Percentiles rank a stretch among this genome's conserved stretches.
phyloP scores from a whole-genome alignment of 2,113 vertebrate species.

The Cnemophilus loriae region DNA sequence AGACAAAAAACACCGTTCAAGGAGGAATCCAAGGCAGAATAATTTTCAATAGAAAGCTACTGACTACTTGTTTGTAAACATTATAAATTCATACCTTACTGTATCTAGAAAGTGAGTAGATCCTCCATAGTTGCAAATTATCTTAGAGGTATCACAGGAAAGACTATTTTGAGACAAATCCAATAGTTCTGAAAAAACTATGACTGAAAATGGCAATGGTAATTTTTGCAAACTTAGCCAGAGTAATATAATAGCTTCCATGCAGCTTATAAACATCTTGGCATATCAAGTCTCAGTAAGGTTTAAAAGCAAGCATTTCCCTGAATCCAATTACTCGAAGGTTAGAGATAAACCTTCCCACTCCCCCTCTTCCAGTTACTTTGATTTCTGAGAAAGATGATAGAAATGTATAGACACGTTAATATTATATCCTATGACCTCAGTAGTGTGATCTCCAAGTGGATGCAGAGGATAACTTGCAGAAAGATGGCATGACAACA shows the following conservation, averaged over 20 bases:
- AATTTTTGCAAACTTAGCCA: background rate
- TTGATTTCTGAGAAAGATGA: background rate
- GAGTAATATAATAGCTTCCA: background rate
- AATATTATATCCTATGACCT: background rate
- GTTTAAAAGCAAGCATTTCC: background rate
- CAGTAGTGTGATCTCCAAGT: slow-evolving; percentile 67
- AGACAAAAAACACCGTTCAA: background rate
- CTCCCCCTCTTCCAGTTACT: background rate
- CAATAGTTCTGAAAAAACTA: background rate
- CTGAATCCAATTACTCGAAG: background rate
- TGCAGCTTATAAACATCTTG: background rate
- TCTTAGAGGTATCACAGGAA: background rate
- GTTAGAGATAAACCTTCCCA: background rate
- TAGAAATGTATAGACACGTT: background rate
- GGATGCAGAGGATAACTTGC: slow-evolving; percentile 73
- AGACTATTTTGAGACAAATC: background rate
- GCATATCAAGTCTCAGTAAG: background rate
- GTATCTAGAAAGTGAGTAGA: background rate
- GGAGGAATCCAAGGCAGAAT: background rate
- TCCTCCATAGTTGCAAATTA: background rate
- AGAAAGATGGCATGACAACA: slow-evolving; percentile 60
- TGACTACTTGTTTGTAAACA: background rate
- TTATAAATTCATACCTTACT: background rate
- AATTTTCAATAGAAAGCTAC: background rate
- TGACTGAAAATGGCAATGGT: background rate